phyloP scores from a whole-genome alignment of 2,888 invertebrate genomes.

The Protonemura montana region DNA sequence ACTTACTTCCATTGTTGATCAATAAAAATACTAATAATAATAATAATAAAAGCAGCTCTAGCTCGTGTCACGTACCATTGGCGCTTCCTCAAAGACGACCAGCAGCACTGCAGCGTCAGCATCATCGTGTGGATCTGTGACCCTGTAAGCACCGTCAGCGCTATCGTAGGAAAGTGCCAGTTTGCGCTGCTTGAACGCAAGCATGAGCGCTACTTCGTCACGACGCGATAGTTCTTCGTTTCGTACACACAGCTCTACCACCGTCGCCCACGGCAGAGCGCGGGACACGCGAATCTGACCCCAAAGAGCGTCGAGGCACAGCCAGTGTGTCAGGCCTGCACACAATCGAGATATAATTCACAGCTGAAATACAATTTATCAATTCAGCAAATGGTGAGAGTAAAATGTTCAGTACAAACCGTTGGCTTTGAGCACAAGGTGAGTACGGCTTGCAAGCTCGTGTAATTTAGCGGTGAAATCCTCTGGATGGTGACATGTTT shows the following conservation, averaged over 20 bases:
- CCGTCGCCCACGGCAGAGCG: conserved; percentile 65
- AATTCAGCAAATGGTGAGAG: no score
- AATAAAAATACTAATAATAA: no score
- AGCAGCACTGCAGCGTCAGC: conserved; percentile 59
- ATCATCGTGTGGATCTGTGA: conserved; percentile 54
- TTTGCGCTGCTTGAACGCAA: conserved; percentile 61
- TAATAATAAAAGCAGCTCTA: no score
- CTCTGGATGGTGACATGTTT: conserved; percentile 56
- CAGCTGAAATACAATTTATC: no score
- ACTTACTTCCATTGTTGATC: no score
- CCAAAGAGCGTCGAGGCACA: conserved; percentile 66
- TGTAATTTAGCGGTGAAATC: conserved; percentile 55
- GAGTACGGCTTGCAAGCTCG: conserved; percentile 54
- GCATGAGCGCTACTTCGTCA: conserved; percentile 61
- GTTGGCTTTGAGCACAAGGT: conserved; percentile 21
- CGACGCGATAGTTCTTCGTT: conserved; percentile 59
- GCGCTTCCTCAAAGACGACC: conserved; percentile 63
- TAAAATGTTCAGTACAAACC: background rate
- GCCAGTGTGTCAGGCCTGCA: conserved; percentile 61
- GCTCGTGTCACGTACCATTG: conserved; percentile 58
- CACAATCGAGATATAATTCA: conserved; percentile 55
- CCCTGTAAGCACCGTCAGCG: conserved; percentile 62
- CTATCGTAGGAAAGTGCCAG: conserved; percentile 61
- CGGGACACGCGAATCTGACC: conserved; percentile 63
- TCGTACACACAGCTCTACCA: conserved; percentile 63